These are phyloP conservation scores for Meganola albula DNA, from an alignment of 2,888 invertebrate species.

Conservation along the genomic window DNA sequence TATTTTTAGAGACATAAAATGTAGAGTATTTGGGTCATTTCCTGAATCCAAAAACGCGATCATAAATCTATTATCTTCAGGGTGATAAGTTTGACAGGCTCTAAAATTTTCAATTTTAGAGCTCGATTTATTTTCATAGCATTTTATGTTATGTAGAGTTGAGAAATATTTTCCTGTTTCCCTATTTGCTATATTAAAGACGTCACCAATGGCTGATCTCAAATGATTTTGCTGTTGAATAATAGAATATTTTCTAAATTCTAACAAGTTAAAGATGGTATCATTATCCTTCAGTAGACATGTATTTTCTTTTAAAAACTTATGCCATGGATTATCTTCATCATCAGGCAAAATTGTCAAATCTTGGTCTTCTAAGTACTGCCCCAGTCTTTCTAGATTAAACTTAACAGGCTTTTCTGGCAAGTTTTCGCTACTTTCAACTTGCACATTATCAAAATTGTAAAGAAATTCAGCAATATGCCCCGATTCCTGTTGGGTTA, in stretches of 20 bases:
- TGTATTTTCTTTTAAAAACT: conserved; percentile 85
- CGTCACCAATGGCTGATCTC: conserved; percentile 79
- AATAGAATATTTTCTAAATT: conserved; percentile 85
- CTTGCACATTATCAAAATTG: conserved; percentile 82
- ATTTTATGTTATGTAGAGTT: conserved; percentile 71
- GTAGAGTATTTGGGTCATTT: conserved; percentile 59
- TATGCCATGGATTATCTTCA: conserved; percentile 86
- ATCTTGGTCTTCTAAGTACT: conserved; percentile 89
- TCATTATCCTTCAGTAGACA: conserved; percentile 82
- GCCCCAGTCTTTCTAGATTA: conserved; percentile 93
- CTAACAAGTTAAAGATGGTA: conserved; percentile 85
- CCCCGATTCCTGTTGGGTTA: conserved; percentile 92
- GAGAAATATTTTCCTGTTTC: conserved; percentile 81
- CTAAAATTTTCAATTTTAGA: conserved; percentile 46
- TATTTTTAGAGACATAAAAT: conserved; percentile 70
- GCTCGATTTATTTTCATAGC: conserved; percentile 51
- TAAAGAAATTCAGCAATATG: conserved; percentile 94
- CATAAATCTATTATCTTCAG: conserved; percentile 66
- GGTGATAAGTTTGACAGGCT: conserved; percentile 71
- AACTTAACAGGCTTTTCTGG: conserved; percentile 79
- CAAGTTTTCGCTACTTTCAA: conserved; percentile 39
- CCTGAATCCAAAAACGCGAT: conserved; percentile 66
- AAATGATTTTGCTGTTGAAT: conserved; percentile 88
- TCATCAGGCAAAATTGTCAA: conserved; percentile 83
- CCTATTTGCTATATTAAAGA: conserved; percentile 82